Evolutionary conservation across 2,888 invertebrate genomes (phyloP).

Genomic region (Diloba caeruleocephala): DNA sequence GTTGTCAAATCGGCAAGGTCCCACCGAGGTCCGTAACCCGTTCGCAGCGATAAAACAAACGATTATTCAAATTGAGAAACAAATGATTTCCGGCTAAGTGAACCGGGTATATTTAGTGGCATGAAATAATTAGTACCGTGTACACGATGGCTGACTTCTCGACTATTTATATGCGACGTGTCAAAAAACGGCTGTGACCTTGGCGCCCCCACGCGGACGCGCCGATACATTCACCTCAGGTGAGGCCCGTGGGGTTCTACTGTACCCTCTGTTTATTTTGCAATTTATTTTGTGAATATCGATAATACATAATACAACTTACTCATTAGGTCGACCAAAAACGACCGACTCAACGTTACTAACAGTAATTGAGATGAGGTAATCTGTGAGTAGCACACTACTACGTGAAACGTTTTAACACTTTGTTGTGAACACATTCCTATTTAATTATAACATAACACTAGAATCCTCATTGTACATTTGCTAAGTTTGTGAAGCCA

Average conservation of each 20-base stretch:
- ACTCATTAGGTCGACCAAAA: conserved; percentile 1
- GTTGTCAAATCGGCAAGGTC: conserved; percentile 62
- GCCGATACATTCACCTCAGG: conserved; percentile 85
- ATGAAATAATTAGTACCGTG: conserved; percentile 76
- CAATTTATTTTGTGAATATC: conserved; percentile 53
- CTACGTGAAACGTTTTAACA: too few relatives aligned
- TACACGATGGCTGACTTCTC: conserved; percentile 68
- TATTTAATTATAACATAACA: too few relatives aligned
- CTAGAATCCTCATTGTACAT: too few relatives aligned
- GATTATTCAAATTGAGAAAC: conserved; percentile 80
- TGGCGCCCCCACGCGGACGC: conserved; percentile 86
- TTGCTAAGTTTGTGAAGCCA: too few relatives aligned
- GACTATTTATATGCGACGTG: conserved; percentile 84
- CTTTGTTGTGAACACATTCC: too few relatives aligned
- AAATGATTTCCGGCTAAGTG: conserved; percentile 83
- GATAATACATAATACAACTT: conserved; percentile 29
- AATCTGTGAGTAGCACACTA: too few relatives aligned
- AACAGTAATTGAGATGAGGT: too few relatives aligned
- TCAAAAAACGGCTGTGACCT: conserved; percentile 88
- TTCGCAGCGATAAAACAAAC: conserved; percentile 70
- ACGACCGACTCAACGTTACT: too few relatives aligned
- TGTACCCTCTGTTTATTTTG: conserved; percentile 61
- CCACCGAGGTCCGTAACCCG: conserved; percentile 75
- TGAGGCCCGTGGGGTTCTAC: conserved; percentile 79
- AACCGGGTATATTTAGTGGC: conserved; percentile 64